Percentiles rank a stretch among this genome's conserved stretches.
phyloP scores from a whole-genome alignment of 2,888 invertebrate genomes.

The Ophion ellenae region DNA sequence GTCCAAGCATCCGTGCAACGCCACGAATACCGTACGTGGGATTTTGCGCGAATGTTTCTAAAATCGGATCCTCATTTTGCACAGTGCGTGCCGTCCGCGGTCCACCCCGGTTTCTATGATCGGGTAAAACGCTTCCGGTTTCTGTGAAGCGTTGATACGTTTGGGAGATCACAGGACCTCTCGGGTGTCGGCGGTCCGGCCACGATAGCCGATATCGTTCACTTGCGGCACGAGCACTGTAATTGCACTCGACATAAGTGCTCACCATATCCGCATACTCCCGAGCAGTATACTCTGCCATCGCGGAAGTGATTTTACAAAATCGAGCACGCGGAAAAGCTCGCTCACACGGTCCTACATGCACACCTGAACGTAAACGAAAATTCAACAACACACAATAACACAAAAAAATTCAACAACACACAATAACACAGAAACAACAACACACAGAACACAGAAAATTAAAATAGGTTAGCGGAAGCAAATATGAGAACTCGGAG shows the following conservation, averaged over 20 bases:
- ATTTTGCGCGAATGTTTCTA: neutral
- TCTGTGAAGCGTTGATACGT: neutral
- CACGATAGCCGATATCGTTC: neutral
- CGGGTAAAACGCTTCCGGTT: neutral
- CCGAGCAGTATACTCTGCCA: neutral
- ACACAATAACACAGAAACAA: too few relatives aligned
- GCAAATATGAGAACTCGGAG: too few relatives aligned
- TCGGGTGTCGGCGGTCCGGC: neutral
- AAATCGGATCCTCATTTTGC: neutral
- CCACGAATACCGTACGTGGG: neutral
- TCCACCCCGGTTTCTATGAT: neutral
- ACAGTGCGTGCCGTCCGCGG: neutral
- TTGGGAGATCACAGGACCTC: neutral
- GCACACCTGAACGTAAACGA: too few relatives aligned
- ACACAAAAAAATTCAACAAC: too few relatives aligned
- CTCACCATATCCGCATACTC: neutral
- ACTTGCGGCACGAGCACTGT: neutral
- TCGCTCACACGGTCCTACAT: too few relatives aligned
- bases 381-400: too few relatives aligned
- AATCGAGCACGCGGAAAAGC: too few relatives aligned
- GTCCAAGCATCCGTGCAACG: neutral
- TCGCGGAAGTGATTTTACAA: neutral
- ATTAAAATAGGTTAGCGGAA: too few relatives aligned
- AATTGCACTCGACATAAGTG: neutral
- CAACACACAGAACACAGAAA: too few relatives aligned